Evolutionary conservation across 2,113 vertebrate genomes (phyloP).

Genomic region (Zingel zingel): DNA sequence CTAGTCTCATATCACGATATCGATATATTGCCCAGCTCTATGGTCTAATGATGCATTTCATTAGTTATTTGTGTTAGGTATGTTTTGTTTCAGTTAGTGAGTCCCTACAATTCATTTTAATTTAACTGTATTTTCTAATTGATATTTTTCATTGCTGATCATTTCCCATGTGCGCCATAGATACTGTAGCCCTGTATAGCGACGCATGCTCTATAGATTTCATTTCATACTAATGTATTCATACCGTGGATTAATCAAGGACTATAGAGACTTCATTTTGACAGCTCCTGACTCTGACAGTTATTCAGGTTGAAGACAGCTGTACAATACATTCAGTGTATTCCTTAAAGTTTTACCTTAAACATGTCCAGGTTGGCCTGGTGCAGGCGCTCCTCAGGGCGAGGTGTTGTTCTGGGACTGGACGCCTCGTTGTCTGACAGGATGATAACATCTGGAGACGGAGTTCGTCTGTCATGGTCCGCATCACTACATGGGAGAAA

Average conservation of each 20-base stretch:
- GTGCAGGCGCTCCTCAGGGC: constrained; percentile 91
- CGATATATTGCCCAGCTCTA: no score
- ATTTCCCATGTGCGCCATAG: background rate
- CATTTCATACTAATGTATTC: background rate
- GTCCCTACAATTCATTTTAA: background rate
- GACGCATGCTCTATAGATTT: background rate
- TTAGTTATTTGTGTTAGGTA: background rate
- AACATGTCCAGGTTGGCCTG: constrained; percentile 96
- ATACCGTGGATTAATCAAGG: background rate
- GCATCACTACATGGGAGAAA: constrained; percentile 80
- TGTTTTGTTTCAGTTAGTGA: background rate
- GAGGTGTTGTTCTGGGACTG: constrained; percentile 92
- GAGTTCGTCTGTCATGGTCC: constrained; percentile 91
- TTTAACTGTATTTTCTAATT: background rate
- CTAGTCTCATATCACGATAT: no score
- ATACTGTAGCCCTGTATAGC: no score
- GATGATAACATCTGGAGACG: constrained; percentile 95
- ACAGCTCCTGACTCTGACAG: background rate
- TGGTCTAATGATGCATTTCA: background rate
- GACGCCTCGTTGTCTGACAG: constrained; percentile 98
- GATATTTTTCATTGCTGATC: background rate
- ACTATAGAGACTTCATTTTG: background rate
- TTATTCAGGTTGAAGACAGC: background rate
- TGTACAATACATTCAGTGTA: background rate
- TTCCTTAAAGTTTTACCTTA: constrained; percentile 84